These are phyloP conservation scores for Drosophila prolongata DNA, from an alignment of 2,888 invertebrate species.

Conservation along the genomic window DNA sequence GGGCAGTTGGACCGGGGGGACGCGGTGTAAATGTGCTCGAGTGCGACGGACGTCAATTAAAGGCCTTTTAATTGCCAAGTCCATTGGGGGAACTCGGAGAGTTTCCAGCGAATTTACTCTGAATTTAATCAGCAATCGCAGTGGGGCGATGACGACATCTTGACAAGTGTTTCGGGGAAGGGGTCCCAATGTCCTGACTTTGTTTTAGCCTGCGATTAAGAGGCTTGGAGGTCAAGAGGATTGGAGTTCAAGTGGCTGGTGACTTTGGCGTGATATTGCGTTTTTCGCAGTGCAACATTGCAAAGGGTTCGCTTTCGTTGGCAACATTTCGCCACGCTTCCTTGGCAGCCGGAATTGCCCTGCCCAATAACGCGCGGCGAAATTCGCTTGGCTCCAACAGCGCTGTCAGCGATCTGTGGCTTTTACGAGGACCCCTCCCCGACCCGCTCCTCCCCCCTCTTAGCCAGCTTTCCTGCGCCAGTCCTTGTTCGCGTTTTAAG, in stretches of 20 bases:
- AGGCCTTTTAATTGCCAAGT: constrained; percentile 50
- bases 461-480: constrained; percentile 1
- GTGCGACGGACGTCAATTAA: constrained; percentile 49
- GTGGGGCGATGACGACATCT: constrained; percentile 5
- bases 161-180: not conserved
- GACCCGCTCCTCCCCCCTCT: not conserved
- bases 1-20: not conserved
- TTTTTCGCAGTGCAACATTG: constrained; percentile 59
- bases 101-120: constrained; percentile 42
- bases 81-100: constrained; percentile 10
- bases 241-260: constrained; percentile 3
- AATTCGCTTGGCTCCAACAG: constrained; percentile 71
- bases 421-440: constrained; percentile 61
- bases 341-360: constrained; percentile 63
- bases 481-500: constrained; percentile 48
- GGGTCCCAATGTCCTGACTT: not conserved
- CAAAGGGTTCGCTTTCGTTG: constrained; percentile 31
- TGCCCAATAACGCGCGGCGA: constrained; percentile 72
- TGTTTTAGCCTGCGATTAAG: not conserved
- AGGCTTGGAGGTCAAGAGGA: not conserved
- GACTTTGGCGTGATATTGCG: not conserved
- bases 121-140: constrained; percentile 37
- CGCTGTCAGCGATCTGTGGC: constrained; percentile 70
- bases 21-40: constrained; percentile 2
- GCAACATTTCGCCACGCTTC: constrained; percentile 58